Conservation (phyloP, 2,113 vertebrate species). For the Trichechus manatus region DNA sequence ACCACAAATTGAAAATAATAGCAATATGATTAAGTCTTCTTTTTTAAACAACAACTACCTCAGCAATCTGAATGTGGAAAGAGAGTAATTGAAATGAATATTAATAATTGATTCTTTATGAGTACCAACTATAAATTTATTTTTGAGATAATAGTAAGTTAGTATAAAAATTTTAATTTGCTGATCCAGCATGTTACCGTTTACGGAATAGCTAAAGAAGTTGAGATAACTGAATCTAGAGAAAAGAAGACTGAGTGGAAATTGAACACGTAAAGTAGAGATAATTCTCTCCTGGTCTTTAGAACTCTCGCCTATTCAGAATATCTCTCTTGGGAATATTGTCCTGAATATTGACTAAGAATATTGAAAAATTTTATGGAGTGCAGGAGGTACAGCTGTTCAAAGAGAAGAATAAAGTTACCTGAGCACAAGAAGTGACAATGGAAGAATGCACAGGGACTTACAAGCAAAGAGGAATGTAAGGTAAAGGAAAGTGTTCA, state of each 20-base stretch:
- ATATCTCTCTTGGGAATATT: neutral
- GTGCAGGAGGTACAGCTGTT: neutral
- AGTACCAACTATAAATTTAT: slow-evolving; percentile 14
- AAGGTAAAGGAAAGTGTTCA: neutral
- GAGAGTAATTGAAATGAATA: neutral
- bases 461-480: neutral
- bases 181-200: neutral
- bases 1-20: neutral
- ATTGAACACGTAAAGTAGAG: neutral
- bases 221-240: slow-evolving; percentile 30
- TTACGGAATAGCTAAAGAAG: slow-evolving; percentile 6
- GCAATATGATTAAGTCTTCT: neutral
- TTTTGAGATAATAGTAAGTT: slow-evolving; percentile 36
- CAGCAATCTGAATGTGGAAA: neutral
- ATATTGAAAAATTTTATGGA: neutral
- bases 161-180: slow-evolving; percentile 14
- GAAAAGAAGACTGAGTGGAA: slow-evolving; percentile 27
- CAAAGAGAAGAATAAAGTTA: neutral
- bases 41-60: neutral
- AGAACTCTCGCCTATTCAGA: neutral
- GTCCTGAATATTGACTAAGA: neutral
- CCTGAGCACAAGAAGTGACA: neutral
- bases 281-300: neutral
- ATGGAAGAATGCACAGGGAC: neutral
- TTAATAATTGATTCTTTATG: slow-evolving; percentile 22